These are phyloP conservation scores for Drosophila recens DNA, from an alignment of 2,888 invertebrate species.

Conservation along the genomic window DNA sequence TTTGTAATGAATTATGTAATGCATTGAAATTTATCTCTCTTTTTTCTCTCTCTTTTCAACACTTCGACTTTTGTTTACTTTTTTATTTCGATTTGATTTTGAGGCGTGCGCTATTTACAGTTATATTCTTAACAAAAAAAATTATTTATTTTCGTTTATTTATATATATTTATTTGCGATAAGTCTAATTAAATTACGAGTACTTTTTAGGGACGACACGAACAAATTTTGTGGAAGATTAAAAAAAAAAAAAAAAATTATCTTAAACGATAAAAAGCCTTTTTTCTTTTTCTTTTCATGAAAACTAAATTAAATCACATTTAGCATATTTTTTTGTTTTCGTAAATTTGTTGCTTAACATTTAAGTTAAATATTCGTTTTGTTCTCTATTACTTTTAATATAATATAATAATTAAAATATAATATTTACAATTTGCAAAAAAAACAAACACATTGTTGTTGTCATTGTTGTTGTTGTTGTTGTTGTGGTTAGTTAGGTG, in stretches of 20 bases:
- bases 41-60: not conserved
- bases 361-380: slow-evolving; percentile 10
- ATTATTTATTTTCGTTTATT: slow-evolving; percentile 1
- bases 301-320: slow-evolving; percentile 77
- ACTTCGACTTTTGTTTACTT: not conserved
- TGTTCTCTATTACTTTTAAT: slow-evolving; percentile 35
- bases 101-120: slow-evolving; percentile 29
- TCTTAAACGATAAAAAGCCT: slow-evolving; percentile 74
- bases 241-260: slow-evolving; percentile 37
- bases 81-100: slow-evolving; percentile 5
- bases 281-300: slow-evolving; percentile 39
- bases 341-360: slow-evolving; percentile 36
- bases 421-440: slow-evolving; percentile 33
- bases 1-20: slow-evolving; percentile 22
- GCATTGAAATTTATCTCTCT: slow-evolving; percentile 8
- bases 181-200: slow-evolving; percentile 41
- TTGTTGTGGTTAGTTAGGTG: slow-evolving; percentile 28
- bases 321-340: slow-evolving; percentile 55
- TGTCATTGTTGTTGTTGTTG: slow-evolving; percentile 20
- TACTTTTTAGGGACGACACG: slow-evolving; percentile 44
- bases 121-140: slow-evolving; percentile 24
- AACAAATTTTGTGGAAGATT: slow-evolving; percentile 18
- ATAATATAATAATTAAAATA: slow-evolving; percentile 50
- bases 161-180: slow-evolving; percentile 9
- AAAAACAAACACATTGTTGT: slow-evolving; percentile 23